phyloP scores from a whole-genome alignment of 2,888 invertebrate genomes.

The Magallana nippona region DNA sequence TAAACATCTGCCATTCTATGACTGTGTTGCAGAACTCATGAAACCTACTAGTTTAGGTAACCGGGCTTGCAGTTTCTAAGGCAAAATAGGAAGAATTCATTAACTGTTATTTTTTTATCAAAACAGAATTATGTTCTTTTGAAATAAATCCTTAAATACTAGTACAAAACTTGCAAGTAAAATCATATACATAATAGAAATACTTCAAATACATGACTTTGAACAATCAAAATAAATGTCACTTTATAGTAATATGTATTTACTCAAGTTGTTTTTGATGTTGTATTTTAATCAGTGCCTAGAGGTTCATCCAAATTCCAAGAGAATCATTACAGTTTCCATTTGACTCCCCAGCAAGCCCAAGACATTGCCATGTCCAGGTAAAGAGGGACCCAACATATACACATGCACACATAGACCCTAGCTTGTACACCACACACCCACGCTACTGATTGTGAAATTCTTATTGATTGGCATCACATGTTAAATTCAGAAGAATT shows the following conservation, averaged over 20 bases:
- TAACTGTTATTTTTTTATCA: too few relatives aligned
- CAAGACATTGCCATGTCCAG: conserved; percentile 92
- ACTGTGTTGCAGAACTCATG: conserved; percentile 90
- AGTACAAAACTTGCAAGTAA: too few relatives aligned
- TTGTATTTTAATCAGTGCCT: conserved; percentile 70
- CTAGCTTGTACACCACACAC: too few relatives aligned
- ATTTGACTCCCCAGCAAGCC: conserved; percentile 94
- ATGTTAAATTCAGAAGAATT: background rate
- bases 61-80: conserved; percentile 46
- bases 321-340: conserved; percentile 92
- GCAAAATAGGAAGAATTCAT: too few relatives aligned
- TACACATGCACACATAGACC: too few relatives aligned
- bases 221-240: too few relatives aligned
- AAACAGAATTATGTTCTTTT: too few relatives aligned
- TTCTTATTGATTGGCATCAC: background rate
- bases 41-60: conserved; percentile 91
- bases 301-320: conserved; percentile 84
- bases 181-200: too few relatives aligned
- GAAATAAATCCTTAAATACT: too few relatives aligned
- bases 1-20: conserved; percentile 95
- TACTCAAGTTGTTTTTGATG: background rate
- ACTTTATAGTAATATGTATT: too few relatives aligned
- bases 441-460: background rate
- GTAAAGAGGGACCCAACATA: conserved; percentile 52
- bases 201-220: too few relatives aligned